Evolutionary conservation across 2,797 vertebrate species (phyloP), one percentile per base, ranked within the genome.

Genomic region (Fundulus diaphanus): DNA sequence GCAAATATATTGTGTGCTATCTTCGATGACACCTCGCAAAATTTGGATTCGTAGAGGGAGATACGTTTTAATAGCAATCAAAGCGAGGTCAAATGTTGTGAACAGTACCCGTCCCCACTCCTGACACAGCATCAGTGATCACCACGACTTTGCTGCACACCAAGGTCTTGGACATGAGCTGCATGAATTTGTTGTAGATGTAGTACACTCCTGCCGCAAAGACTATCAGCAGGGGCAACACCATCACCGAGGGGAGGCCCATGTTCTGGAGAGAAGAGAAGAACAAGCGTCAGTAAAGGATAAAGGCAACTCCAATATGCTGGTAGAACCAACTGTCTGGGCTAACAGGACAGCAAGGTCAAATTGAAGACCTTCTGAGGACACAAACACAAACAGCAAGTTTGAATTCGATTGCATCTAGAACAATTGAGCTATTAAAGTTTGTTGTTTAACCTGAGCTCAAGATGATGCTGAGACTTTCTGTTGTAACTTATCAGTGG

Each of bases 71-170:
- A 13, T n/a, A 40, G 13, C 24, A 57, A 31, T 70, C 15, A 42
- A n/a, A 2, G 56, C 3, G 6, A 74, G 1, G 20, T 66, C 22
- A 44, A 78, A 73, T 24, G 72, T 56, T 35, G 27, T 66, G 68
- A 70, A 68, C 65, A 80, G 0, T 95, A 99, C 98, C 98, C 49
- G 94, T 95, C 82, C 98, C 98, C 73, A 97, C 91, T 27, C 96
- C 96, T 0, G 98, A 98, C 79, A 96, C 94, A n/a, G 97, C 97
- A 63, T 99, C 98, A 0, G 97, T 97, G 87, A 99, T 97, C 88
- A 99, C 97, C 83, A 99, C 96, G 71, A 99, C 98, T 90, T 98
- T 98, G 94, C 98, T 99, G 82, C 95, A 94, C 87, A 97, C 96
- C 0, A 95, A 92, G 57, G 97, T 97, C 86, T 96, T 97, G 78